Evolutionary conservation across 2,113 vertebrate species (phyloP).

Genomic region (Coturnix japonica): DNA sequence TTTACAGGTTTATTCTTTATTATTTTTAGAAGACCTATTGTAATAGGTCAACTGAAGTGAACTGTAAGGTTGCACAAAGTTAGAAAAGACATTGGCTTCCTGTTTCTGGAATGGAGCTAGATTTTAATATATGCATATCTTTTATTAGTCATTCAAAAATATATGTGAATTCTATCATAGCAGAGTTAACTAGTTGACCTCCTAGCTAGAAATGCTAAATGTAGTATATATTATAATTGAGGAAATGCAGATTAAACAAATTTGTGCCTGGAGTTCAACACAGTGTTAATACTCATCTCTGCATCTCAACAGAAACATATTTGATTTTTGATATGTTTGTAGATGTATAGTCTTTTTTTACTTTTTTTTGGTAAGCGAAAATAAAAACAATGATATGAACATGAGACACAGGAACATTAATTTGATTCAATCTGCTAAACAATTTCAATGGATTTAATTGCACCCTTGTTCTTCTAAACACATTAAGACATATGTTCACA

Average conservation of each 20-base stretch:
- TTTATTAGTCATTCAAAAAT: background rate
- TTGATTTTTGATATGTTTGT: background rate
- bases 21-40: background rate
- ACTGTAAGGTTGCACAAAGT: too few species aligned
- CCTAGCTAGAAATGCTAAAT: background rate
- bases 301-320: background rate
- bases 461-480: background rate
- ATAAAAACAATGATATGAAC: background rate
- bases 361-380: background rate
- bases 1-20: background rate
- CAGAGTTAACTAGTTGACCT: background rate
- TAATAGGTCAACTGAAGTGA: background rate
- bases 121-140: background rate
- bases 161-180: background rate
- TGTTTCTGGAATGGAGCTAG: background rate
- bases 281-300: background rate
- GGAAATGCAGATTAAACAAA: background rate
- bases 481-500: slow-evolving; percentile 37
- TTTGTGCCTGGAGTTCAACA: background rate
- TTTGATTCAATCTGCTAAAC: slow-evolving; percentile 36
- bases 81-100: background rate
- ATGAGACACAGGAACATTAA: background rate
- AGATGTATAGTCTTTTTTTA: background rate
- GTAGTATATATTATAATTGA: background rate
- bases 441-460: slow-evolving; percentile 14